Conservation (phyloP, 2,888 invertebrate species). For the Cantharis lateralis region DNA sequence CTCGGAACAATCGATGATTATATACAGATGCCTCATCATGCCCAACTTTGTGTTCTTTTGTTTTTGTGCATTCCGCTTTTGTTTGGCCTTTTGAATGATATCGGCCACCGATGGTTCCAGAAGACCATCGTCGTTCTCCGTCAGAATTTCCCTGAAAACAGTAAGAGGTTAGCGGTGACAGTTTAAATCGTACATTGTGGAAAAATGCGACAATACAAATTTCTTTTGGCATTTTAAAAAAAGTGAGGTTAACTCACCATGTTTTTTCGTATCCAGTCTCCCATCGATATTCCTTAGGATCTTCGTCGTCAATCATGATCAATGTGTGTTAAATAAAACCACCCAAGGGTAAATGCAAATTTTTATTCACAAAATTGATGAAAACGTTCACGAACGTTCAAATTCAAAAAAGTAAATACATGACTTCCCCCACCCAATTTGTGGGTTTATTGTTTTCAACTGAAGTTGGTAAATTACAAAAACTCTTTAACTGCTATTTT, state of each 20-base stretch:
- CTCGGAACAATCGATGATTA: conserved; percentile 92
- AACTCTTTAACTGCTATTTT: conserved; percentile 70
- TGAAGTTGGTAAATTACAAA: conserved; percentile 47
- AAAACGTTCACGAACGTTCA: neutral
- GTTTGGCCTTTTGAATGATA: conserved; percentile 86
- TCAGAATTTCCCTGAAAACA: conserved; percentile 83
- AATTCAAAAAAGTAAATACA: neutral
- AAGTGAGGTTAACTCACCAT: conserved; percentile 63
- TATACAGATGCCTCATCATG: conserved; percentile 96
- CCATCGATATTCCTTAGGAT: conserved; percentile 90
- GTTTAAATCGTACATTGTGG: neutral
- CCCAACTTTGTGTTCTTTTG: conserved; percentile 84
- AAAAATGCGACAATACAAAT: neutral
- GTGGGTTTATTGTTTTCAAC: neutral
- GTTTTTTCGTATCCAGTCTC: conserved; percentile 95
- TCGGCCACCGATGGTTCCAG: conserved; percentile 90
- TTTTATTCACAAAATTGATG: neutral
- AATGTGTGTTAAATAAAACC: neutral
- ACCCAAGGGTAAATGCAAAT: neutral
- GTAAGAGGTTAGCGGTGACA: neutral
- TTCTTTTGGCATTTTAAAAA: neutral
- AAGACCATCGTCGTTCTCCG: conserved; percentile 94
- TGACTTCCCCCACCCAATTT: neutral
- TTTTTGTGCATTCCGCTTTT: conserved; percentile 74
- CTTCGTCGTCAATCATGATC: conserved; percentile 79